phyloP scores from a whole-genome alignment of 2,888 invertebrate genomes.

The Yponomeuta cagnagella region DNA sequence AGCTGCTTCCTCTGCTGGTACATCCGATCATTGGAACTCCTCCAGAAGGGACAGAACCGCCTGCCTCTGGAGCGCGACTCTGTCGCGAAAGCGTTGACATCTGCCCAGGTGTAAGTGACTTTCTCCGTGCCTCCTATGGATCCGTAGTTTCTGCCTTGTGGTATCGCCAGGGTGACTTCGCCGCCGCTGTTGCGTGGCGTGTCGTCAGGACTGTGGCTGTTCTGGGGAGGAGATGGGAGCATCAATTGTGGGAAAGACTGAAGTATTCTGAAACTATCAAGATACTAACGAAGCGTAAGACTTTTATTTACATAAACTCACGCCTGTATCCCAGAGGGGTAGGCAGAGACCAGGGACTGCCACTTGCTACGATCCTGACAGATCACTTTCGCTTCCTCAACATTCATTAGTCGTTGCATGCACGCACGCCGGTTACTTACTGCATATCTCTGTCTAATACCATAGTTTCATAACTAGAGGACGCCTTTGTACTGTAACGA shows the following conservation, averaged over 20 bases:
- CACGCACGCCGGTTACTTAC: too few relatives aligned
- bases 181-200: slow-evolving; percentile 49
- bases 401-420: too few relatives aligned
- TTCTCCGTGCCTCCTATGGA: slow-evolving; percentile 59
- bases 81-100: slow-evolving; percentile 84
- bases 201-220: slow-evolving; percentile 40
- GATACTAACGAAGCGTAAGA: background rate
- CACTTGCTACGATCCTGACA: too few relatives aligned
- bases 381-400: too few relatives aligned
- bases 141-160: slow-evolving; percentile 51
- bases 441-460: too few relatives aligned
- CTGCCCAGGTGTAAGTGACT: slow-evolving; percentile 86
- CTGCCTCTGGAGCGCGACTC: slow-evolving; percentile 65
- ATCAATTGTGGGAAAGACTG: background rate
- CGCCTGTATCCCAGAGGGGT: too few relatives aligned
- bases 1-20: slow-evolving; percentile 80
- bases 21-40: slow-evolving; percentile 46
- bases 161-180: slow-evolving; percentile 49
- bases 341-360: too few relatives aligned
- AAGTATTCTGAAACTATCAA: background rate
- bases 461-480: too few relatives aligned
- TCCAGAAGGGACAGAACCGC: slow-evolving; percentile 67
- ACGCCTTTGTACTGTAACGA: too few relatives aligned
- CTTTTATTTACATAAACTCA: too few relatives aligned
- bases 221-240: slow-evolving; percentile 27